These are phyloP conservation scores for Nemotelus pantherinus DNA, from an alignment of 2,888 invertebrate genomes.

Conservation along the genomic window DNA sequence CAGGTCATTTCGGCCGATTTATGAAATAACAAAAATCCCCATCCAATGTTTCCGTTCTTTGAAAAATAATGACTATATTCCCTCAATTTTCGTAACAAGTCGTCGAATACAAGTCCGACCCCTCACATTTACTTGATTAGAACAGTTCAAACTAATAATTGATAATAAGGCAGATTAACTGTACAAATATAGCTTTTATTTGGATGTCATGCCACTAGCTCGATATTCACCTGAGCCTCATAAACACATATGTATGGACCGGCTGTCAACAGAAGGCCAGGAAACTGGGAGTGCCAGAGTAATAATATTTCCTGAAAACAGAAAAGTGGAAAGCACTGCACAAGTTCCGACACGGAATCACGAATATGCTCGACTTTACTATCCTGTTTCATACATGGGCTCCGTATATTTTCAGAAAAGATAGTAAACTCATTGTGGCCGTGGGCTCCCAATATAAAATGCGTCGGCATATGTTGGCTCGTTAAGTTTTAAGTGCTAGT, in stretches of 20 bases:
- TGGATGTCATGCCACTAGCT: not conserved
- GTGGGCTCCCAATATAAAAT: too few relatives aligned
- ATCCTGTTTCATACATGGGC: slow-evolving; percentile 5
- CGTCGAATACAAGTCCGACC: not conserved
- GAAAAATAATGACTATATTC: not conserved
- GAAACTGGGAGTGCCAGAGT: not conserved
- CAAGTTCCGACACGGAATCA: slow-evolving; percentile 22
- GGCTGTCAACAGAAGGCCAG: not conserved
- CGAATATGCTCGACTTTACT: slow-evolving; percentile 10
- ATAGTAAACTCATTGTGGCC: too few relatives aligned
- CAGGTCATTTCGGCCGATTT: too few relatives aligned
- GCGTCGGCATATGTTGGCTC: too few relatives aligned
- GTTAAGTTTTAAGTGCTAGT: too few relatives aligned
- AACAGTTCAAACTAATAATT: slow-evolving; percentile 1
- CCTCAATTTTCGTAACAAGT: not conserved
- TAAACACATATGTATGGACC: not conserved
- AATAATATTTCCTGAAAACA: slow-evolving; percentile 14
- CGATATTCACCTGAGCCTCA: not conserved
- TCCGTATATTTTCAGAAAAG: too few relatives aligned
- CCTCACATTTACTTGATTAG: not conserved
- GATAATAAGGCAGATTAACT: slow-evolving; percentile 16
- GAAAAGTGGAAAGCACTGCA: not conserved
- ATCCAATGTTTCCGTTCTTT: not conserved
- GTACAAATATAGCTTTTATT: not conserved
- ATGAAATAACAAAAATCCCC: too few relatives aligned